Percentiles rank a stretch among this genome's conserved stretches.
phyloP scores from a whole-genome alignment of 2,888 invertebrate species.

The Volucella zonaria region DNA sequence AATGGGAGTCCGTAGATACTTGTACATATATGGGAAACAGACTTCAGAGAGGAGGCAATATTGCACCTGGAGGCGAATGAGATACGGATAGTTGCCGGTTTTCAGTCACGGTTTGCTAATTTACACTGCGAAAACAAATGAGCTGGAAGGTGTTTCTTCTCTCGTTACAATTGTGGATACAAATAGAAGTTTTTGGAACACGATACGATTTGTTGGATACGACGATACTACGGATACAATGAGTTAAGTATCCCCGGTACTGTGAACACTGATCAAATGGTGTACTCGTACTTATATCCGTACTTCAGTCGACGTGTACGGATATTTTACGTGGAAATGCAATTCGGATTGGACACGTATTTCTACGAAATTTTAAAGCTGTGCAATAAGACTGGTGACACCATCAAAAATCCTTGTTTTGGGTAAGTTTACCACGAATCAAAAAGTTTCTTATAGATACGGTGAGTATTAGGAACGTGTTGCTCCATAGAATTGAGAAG shows the following conservation, averaged over 20 bases:
- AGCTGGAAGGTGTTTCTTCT: slow-evolving; percentile 63
- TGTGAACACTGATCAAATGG: slow-evolving; percentile 1
- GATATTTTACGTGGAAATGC: slow-evolving; percentile 24
- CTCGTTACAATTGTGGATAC: slow-evolving; percentile 44
- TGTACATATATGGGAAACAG: slow-evolving; percentile 41
- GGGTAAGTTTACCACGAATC: too few species aligned
- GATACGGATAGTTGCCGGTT: slow-evolving; percentile 68
- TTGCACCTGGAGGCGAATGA: slow-evolving; percentile 68
- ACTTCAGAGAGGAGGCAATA: slow-evolving; percentile 47
- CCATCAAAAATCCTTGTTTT: too few species aligned
- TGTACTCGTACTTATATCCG: not conserved
- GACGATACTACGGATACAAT: not conserved
- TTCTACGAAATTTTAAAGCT: slow-evolving; percentile 5
- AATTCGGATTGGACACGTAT: slow-evolving; percentile 42
- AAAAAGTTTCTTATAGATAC: too few species aligned
- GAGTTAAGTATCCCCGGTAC: too few species aligned
- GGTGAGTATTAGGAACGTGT: too few species aligned
- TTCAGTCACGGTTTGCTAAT: slow-evolving; percentile 72
- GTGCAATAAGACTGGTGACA: not conserved
- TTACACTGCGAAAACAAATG: slow-evolving; percentile 73
- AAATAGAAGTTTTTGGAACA: slow-evolving; percentile 5
- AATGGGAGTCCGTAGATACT: slow-evolving; percentile 17
- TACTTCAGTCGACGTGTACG: slow-evolving; percentile 2
- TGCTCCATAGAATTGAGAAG: too few species aligned
- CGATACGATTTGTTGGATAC: slow-evolving; percentile 13